Percentiles rank a stretch among this genome's conserved stretches.
Conservation (phyloP, 1,140 invertebrate species). For the Euura saliciscinereae region DNA sequence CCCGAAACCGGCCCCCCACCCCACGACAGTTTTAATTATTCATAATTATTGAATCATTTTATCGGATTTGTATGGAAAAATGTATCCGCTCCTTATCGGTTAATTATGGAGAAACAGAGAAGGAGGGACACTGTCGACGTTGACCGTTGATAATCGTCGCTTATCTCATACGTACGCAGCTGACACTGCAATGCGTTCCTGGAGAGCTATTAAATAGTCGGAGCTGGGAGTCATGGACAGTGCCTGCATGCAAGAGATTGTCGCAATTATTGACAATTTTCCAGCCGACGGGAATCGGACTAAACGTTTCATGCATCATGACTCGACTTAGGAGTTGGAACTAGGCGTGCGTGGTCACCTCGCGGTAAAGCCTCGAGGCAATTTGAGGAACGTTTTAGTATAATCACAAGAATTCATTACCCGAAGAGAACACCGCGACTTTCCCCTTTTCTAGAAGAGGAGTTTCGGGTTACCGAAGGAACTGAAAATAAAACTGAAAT, state of each 20-base stretch:
- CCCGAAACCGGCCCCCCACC: no score
- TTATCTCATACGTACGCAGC: not conserved
- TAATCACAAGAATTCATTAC: slow-evolving; percentile 32
- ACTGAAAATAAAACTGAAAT: no score
- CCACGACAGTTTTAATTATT: no score
- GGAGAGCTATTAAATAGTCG: not conserved
- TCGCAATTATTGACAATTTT: slow-evolving; percentile 5
- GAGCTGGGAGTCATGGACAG: no score
- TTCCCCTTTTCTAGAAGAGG: no score
- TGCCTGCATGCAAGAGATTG: not conserved
- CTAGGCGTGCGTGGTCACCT: slow-evolving; percentile 4
- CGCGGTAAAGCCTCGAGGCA: not conserved
- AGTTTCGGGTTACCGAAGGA: no score
- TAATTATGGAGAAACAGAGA: no score
- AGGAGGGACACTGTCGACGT: no score
- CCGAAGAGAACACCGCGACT: not conserved
- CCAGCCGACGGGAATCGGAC: not conserved
- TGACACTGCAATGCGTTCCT: not conserved
- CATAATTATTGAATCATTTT: no score
- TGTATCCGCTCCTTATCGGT: no score
- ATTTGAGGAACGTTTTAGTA: not conserved
- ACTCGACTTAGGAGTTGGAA: not conserved
- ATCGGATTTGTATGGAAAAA: no score
- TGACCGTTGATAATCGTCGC: not conserved
- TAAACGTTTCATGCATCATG: not conserved